Conservation (phyloP, 2,888 invertebrate genomes). For the Erynnis tages region DNA sequence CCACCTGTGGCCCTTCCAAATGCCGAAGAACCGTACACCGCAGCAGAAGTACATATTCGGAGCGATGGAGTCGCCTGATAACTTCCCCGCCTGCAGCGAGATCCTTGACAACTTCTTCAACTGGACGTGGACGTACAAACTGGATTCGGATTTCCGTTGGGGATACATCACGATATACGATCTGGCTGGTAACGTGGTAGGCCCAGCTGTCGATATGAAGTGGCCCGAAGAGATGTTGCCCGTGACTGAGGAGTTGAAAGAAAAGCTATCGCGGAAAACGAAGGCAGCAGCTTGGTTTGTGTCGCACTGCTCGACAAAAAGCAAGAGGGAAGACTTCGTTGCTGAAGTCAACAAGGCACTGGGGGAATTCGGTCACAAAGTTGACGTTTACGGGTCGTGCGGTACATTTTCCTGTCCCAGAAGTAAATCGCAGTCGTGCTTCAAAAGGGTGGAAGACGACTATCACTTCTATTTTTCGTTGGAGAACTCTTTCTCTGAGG, state of each 20-base stretch:
- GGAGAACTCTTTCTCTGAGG: slow-evolving; percentile 43
- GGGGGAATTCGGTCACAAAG: slow-evolving; percentile 27
- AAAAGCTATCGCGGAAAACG: slow-evolving; percentile 36
- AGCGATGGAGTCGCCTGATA: slow-evolving; percentile 52
- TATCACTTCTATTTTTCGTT: slow-evolving; percentile 46
- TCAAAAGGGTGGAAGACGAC: slow-evolving; percentile 35
- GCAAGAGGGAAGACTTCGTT: slow-evolving; percentile 35
- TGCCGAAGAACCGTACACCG: slow-evolving; percentile 37
- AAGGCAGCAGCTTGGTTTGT: slow-evolving; percentile 46
- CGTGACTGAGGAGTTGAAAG: slow-evolving; percentile 33
- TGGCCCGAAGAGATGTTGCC: slow-evolving; percentile 36
- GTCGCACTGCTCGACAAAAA: slow-evolving; percentile 40
- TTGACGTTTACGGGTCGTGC: slow-evolving; percentile 43
- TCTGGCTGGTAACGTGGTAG: slow-evolving; percentile 32
- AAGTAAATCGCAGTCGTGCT: slow-evolving; percentile 29
- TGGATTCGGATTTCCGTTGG: slow-evolving; percentile 41
- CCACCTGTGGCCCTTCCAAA: slow-evolving; percentile 29
- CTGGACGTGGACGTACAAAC: slow-evolving; percentile 44
- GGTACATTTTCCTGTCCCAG: slow-evolving; percentile 36
- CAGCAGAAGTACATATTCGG: slow-evolving; percentile 58
- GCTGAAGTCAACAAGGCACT: slow-evolving; percentile 32
- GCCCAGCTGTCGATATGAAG: slow-evolving; percentile 36
- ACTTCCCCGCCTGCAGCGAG: slow-evolving; percentile 46
- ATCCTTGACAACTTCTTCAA: slow-evolving; percentile 45
- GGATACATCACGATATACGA: slow-evolving; percentile 39